These are phyloP conservation scores for Zelostemma sp. DNA, from an alignment of 1,140 invertebrate species.

Conservation along the genomic window DNA sequence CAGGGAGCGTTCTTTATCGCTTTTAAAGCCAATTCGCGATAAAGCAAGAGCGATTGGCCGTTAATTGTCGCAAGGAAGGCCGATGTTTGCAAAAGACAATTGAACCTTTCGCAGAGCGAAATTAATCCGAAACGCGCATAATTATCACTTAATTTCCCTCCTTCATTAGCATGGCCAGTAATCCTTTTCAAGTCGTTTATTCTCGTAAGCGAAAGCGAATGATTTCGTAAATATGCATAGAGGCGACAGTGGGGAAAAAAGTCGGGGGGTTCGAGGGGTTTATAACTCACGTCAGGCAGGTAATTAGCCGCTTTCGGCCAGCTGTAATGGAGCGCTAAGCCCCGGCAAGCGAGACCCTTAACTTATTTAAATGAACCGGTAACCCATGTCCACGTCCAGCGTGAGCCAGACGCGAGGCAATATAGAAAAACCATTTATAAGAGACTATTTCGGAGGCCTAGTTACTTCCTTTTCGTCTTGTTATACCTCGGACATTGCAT, in stretches of 20 bases:
- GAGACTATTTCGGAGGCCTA: constrained; percentile 60
- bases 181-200: constrained; percentile 14
- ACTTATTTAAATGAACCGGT: constrained; percentile 71
- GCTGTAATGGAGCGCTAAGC: constrained; percentile 69
- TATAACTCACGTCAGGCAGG: constrained; percentile 72
- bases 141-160: constrained; percentile 32
- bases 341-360: constrained; percentile 68
- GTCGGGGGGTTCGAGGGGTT: constrained; percentile 53
- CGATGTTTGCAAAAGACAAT: too few relatives aligned
- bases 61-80: too few relatives aligned
- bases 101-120: not conserved
- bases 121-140: constrained; percentile 25
- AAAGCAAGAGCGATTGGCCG: too few relatives aligned
- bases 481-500: constrained; percentile 34
- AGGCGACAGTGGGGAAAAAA: constrained; percentile 45
- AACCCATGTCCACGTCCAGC: constrained; percentile 68
- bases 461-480: constrained; percentile 46
- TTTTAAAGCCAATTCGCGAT: too few relatives aligned
- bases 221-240: constrained; percentile 28
- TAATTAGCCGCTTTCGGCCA: constrained; percentile 70
- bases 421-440: constrained; percentile 72
- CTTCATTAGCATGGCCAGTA: constrained; percentile 24
- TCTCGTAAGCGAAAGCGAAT: constrained; percentile 25
- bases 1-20: constrained; percentile 54
- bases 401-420: constrained; percentile 64